Base-by-base conservation (phyloP, 2,888 invertebrate genomes). In the Leptura quadrifasciata region DNA sequence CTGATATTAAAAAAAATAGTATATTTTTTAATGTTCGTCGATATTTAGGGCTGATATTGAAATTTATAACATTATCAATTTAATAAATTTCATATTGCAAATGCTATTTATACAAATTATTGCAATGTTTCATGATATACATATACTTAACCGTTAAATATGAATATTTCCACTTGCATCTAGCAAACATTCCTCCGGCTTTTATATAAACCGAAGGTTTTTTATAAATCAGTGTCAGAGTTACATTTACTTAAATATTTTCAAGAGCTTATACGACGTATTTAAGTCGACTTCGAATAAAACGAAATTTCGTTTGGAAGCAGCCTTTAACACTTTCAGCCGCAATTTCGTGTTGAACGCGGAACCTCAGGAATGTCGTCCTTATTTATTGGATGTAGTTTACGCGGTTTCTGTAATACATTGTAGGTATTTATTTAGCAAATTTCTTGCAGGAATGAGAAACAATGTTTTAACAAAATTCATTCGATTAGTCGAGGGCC, bases 171-270 rank as follows among this genome's bases (percentile, higher is more conserved):
- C 8, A 21, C 15, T 5, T 6, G 6, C 60, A 27, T n/a, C 24
- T 60, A 58, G 12, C 58, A 39, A 31, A 27, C 27, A 60, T 12
- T 60, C n/a, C 2, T 24, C 1, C 6, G 15, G 15, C n/a, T 15
- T 31, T 17, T 17, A 15, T 17, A 9, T 27, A 60, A 0, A 60
- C 21, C 1, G 21, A 17, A 24, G 20, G 60, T 27, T 27, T 17
- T 60, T 27, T 3, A 60, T 31, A 60, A 60, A n/a, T 60, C 60
- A 60, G n/a, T 60, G 60, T 27, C 31, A 27, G 15, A 12, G 12
- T 27, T 60, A 24, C 27, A n/a, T 60, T 60, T 60, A n/a, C 12
- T 6, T 27, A 60, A 27, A 60, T 60, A 27, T 60, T 60, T 60
- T 60, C 27, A 60, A 60, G 60, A 27, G 27, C n/a, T 27, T 27